Evolutionary conservation across 2,113 vertebrate genomes (phyloP), one percentile per base, ranked within the genome.

Genomic region (Scartelaos histophorus): DNA sequence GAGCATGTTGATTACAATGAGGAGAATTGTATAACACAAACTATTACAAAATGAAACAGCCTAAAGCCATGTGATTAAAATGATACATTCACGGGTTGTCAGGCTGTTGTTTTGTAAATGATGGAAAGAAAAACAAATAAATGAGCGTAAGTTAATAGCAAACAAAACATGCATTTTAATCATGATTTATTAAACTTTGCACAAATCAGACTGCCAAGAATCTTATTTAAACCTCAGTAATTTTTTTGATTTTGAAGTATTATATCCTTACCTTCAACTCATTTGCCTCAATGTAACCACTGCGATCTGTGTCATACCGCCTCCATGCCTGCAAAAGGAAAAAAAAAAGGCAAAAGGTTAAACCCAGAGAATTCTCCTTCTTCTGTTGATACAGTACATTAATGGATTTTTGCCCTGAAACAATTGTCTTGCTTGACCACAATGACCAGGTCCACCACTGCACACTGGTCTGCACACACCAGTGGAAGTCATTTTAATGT

Each of bases 251-350:
- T 38, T n/a, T n/a, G 1, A 54, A 24, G 9, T 4, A n/a, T 7
- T 62, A 17, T 62, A 25, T 62, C 12, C 93, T 66, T 93, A 99
- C 97, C 97, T 99, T 96, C 78, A 99, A 92, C 86, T 99, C 97
- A 6, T 98, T 98, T 79, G 97, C 95, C 88, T 99, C 97, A 2
- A 98, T 99, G 91, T 95, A 98, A 76, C 97, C 97, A 0, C 97
- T 99, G 89, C 97, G 94, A 81, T 98, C 97, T 11, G 96, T 97
- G 81, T 99, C 97, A 6, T 99, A 98, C 85, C 94, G 95, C 81
- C 97, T 84, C 97, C 97, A 99, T 16, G 95, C 95, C 97, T 99
- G 79, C 10, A 64, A 38, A 61, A 17, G n/a, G 73, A 68, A 74
- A 22, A 16, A 75, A 2, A 53, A 17, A 58, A 19, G 5, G 29